Percentiles rank a stretch among this genome's conserved stretches.
Evolutionary conservation across 2,113 vertebrate species (phyloP).

Genomic region (Cyprinodon variegatus): DNA sequence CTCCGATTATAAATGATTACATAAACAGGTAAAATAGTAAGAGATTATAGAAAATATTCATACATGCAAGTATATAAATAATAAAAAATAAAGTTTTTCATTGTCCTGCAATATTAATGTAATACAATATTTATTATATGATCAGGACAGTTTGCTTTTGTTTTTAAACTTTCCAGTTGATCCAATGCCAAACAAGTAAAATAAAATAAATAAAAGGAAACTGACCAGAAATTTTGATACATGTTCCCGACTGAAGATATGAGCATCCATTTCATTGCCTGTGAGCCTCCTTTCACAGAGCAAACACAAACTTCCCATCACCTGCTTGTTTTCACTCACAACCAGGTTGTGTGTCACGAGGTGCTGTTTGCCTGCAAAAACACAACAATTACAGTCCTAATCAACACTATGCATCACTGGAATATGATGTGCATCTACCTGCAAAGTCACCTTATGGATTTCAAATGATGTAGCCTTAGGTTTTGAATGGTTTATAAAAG

Average conservation of each 20-base stretch:
- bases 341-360: constrained; percentile 19
- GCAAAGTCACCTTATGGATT: background rate
- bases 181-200: background rate
- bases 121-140: no score
- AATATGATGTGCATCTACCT: background rate
- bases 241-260: constrained; percentile 60
- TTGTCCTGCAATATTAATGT: no score
- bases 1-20: no score
- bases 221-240: constrained; percentile 60
- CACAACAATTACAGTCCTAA: background rate
- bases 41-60: no score
- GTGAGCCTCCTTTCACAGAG: constrained; percentile 52
- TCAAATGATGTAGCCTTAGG: background rate
- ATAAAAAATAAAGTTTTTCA: no score
- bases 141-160: no score
- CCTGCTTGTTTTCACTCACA: fast-evolving
- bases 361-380: constrained; percentile 52
- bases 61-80: no score
- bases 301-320: constrained; percentile 45
- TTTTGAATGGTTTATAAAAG: background rate
- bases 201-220: background rate
- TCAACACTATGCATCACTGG: background rate
- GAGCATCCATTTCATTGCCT: background rate
- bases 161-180: no score
- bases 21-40: no score